Evolutionary conservation across 2,797 vertebrate species (phyloP), one percentile per base, ranked within the genome.

Genomic region (Epinephelus malabaricus): DNA sequence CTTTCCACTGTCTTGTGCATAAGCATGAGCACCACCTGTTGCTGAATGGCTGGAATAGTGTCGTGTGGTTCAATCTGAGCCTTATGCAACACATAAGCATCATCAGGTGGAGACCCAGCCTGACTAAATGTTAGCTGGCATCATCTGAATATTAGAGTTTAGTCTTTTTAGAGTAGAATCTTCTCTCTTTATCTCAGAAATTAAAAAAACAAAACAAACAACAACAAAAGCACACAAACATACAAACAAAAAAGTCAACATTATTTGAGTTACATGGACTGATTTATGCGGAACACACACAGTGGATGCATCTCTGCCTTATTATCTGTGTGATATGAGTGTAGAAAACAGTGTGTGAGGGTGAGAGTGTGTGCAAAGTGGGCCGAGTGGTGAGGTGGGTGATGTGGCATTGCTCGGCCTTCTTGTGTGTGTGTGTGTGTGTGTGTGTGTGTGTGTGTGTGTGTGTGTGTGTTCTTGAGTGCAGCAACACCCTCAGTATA

Each of bases 401-500:
- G 88, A 90, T 86, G 90, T 86, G 85, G 85, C 88, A 79, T 27
- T 70, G 75, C 79, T 71, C 3, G 4, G 18, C 54, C 53, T 53
- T 69, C 21, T 27, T 58, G 55, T 61, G 59, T 45, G 7, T 61
- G 59, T 27, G 15, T 49, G 25, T 59, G 55, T 51, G 25, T 59
- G 55, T 51, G 58, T 69, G 43, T 61, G 63, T 71, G 69, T 58
- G 23, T 27, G 50, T 61, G 45, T 50, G 70, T 71, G 17, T 60
- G 38, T 47, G 34, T 69, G 50, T 58, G 71, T 73, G 62, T 78
- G 60, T 76, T 63, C 40, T 40, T 60, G 59, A 68, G 54, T 21
- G 62, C 56, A 86, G 81, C 61, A 84, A 82, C 85, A 86, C 72
- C 72, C 84, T 90, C 51, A 40, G 71, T 77, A 71, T 62, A 77